A percentile compares a stretch with the other conserved stretches of the same genome.
Conservation (phyloP, 2,797 vertebrate genomes). For the Strix occidentalis region DNA sequence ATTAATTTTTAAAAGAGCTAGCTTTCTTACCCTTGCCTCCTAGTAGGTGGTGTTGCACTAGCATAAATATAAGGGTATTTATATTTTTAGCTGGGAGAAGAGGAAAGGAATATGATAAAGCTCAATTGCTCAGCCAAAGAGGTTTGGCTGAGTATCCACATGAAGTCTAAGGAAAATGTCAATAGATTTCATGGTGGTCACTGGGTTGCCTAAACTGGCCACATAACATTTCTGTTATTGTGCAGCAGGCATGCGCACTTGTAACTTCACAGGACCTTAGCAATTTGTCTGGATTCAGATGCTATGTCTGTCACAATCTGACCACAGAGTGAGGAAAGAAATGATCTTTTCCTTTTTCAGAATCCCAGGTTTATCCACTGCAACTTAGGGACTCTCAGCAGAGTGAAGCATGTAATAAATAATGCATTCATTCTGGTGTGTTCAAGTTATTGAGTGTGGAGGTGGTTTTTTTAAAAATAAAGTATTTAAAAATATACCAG, state of each 20-base stretch:
- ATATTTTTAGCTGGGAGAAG: slow-evolving; percentile 43
- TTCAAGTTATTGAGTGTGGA: background rate
- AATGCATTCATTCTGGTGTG: background rate
- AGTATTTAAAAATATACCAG: background rate
- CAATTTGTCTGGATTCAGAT: slow-evolving; percentile 9
- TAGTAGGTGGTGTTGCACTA: slow-evolving; percentile 62
- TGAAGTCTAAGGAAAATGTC: background rate
- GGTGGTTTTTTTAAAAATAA: background rate
- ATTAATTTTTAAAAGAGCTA: slow-evolving; percentile 69
- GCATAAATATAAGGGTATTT: slow-evolving; percentile 51
- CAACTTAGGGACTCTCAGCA: background rate
- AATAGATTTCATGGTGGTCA: slow-evolving; percentile 31
- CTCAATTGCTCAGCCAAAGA: slow-evolving; percentile 22
- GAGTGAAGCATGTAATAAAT: background rate
- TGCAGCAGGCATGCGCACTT: background rate
- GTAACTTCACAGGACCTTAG: background rate
- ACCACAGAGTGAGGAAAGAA: background rate
- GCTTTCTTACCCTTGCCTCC: slow-evolving; percentile 61
- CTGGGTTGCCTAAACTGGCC: background rate
- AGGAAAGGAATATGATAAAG: slow-evolving; percentile 49
- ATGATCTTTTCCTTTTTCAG: background rate
- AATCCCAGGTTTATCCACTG: background rate
- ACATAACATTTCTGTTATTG: background rate
- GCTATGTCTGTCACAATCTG: background rate
- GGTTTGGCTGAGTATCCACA: slow-evolving; percentile 42